Conservation (phyloP, 1,140 invertebrate genomes). For the Doryteuthis pealeii region DNA sequence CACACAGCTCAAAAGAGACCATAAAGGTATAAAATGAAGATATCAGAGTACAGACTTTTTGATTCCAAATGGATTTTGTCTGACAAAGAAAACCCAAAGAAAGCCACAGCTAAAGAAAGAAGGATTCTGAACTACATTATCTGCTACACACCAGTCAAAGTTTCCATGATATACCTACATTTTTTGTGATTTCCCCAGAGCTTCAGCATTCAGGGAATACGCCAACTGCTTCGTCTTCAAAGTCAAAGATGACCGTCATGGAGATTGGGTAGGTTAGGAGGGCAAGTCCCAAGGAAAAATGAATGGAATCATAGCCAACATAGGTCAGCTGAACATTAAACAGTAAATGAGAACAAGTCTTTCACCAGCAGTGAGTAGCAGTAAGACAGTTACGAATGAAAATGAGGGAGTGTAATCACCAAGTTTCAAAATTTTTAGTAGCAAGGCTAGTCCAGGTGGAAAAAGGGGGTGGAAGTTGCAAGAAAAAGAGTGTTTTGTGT, state of each 20-base stretch:
- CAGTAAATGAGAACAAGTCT: not conserved
- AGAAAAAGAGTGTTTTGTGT: too few species aligned
- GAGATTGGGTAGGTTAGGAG: conserved; percentile 9
- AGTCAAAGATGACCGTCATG: conserved; percentile 1
- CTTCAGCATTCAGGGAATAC: conserved; percentile 4
- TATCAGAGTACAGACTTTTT: too few species aligned
- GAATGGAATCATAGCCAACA: conserved; percentile 7
- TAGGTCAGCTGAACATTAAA: not conserved
- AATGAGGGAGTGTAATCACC: too few species aligned
- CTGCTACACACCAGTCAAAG: conserved; percentile 7
- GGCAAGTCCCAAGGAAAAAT: conserved; percentile 6
- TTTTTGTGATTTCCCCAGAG: not conserved
- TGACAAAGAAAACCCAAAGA: not conserved
- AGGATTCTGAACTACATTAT: not conserved
- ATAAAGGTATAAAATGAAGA: too few species aligned
- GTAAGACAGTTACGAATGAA: too few species aligned
- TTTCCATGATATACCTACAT: conserved; percentile 10
- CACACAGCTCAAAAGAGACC: too few species aligned
- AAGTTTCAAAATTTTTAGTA: too few species aligned
- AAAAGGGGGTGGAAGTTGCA: too few species aligned
- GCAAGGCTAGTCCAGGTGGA: too few species aligned
- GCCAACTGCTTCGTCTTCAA: not conserved
- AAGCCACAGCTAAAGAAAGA: conserved; percentile 6
- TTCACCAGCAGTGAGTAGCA: too few species aligned
- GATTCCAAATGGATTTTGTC: too few species aligned